Base-by-base conservation (phyloP, 2,888 invertebrate species). In the Sthenelais limicola region DNA sequence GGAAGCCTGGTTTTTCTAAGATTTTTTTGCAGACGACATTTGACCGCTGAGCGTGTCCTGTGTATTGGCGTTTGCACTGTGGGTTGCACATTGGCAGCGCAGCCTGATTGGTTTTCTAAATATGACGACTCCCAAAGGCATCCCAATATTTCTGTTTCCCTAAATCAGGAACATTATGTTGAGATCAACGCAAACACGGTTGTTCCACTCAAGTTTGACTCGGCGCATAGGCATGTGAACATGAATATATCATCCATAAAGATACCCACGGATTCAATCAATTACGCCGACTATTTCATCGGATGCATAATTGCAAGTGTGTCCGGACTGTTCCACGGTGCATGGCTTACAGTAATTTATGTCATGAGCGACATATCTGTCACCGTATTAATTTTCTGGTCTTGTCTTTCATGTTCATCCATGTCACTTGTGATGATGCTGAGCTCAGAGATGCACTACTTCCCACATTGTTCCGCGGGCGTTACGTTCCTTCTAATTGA, bases 231-330 rank as follows among this genome's bases (percentile, higher is more conserved):
- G n/a, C n/a, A n/a, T n/a, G n/a, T n/a, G n/a, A n/a, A n/a, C n/a
- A n/a, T n/a, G n/a, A n/a, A n/a, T n/a, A n/a, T n/a, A n/a, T 18
- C 43, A 9, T 43, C 43, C 12, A 9, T 18, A 9, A 43, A 9
- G 12, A 9, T 43, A 43, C 18, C 43, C 43, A 12, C 9, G 12
- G 43, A 9, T 18, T 12, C 43, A 7, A 49, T 26, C 24, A 24
- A n/a, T 5, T 5, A 49, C 24, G 56, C 56, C 32, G 56, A 56
- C 30, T 56, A 30, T 24, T 4, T 56, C 21, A 56, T 56, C 7
- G 56, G 56, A 18, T 28, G 56, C 30, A 9, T 56, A 12, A 56
- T 56, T 21, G 30, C 21, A 32, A 56, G 56, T 28, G 56, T 56
- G 32, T 32, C 30, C 9, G 56, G 56, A 1, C 56, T 56, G 56